These are phyloP conservation scores for Nasonia longicornis DNA, from an alignment of 1,140 invertebrate species.

Conservation along the genomic window DNA sequence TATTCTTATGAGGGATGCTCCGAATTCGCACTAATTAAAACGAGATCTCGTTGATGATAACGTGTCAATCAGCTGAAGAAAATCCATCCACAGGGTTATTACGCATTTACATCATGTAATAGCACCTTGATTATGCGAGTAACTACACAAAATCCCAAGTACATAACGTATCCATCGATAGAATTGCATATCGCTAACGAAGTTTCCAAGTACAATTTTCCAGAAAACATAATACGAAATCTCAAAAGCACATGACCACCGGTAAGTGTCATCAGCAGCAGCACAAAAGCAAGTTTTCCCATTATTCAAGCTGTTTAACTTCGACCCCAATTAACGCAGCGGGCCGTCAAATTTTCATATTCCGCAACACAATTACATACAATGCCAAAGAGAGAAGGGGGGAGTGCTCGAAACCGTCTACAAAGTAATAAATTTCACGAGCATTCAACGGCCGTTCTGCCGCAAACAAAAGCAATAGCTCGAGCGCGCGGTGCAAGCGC, in stretches of 20 bases:
- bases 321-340: neutral
- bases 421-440: conserved; percentile 7
- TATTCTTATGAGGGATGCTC: no score
- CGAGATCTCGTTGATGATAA: no score
- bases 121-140: no score
- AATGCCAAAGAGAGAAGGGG: neutral
- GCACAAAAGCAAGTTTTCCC: neutral
- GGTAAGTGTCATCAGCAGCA: no score
- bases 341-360: neutral
- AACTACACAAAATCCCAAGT: no score
- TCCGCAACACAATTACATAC: neutral
- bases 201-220: neutral
- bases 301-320: neutral
- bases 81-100: no score
- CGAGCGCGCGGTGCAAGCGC: neutral
- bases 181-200: no score
- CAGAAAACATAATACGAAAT: neutral
- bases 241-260: no score
- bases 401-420: neutral
- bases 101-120: no score
- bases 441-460: neutral
- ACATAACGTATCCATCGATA: no score
- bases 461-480: neutral
- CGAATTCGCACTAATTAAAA: no score
- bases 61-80: no score